Conservation (phyloP, 2,113 vertebrate species). For the Ceyx cyanopectus region DNA sequence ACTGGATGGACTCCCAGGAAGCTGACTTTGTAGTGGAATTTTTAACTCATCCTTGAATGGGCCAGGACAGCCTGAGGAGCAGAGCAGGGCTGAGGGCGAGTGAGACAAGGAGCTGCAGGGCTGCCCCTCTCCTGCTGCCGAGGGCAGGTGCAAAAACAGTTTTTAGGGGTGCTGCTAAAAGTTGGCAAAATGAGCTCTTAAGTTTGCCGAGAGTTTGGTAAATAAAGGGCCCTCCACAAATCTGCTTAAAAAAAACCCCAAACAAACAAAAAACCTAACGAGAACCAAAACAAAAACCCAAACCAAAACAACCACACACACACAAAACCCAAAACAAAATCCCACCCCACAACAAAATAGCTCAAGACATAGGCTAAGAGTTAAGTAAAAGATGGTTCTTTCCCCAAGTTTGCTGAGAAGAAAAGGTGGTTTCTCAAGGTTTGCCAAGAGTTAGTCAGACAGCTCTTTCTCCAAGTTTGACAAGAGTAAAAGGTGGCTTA, state of each 20-base stretch:
- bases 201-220: background rate
- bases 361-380: rapidly evolving
- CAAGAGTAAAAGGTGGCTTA: background rate
- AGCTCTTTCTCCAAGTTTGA: background rate
- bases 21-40: background rate
- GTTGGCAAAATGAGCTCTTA: background rate
- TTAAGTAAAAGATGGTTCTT: background rate
- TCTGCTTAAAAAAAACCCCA: background rate
- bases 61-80: background rate
- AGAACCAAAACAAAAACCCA: background rate
- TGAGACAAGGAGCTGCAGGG: rapidly evolving
- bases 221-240: background rate
- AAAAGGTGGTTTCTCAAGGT: background rate
- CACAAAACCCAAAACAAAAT: background rate
- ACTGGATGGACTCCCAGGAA: slow-evolving; percentile 26
- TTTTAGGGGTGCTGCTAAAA: background rate
- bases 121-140: background rate
- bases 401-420: background rate
- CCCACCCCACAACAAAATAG: background rate
- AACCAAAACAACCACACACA: background rate
- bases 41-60: background rate
- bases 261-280: too few species aligned
- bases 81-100: background rate
- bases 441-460: background rate
- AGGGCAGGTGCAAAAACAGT: background rate